These are phyloP conservation scores for Hyles euphorbiae DNA, from an alignment of 1,140 invertebrate genomes.

Conservation along the genomic window DNA sequence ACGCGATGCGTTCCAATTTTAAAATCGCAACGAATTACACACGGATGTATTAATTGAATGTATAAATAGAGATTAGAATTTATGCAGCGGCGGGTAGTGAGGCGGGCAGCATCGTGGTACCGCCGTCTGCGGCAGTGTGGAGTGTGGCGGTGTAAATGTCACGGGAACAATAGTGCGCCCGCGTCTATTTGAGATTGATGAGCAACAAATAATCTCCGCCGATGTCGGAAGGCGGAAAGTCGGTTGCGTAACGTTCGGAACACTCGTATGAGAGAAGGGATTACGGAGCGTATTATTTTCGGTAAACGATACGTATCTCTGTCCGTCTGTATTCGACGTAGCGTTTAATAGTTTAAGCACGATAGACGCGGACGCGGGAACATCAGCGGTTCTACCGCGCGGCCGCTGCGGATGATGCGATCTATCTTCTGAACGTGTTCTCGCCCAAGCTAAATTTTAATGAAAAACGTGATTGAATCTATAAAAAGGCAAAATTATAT, in stretches of 20 bases:
- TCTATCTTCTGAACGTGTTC: constrained; percentile 20
- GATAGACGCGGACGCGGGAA: constrained; percentile 36
- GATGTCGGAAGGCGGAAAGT: constrained; percentile 51
- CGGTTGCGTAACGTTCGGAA: constrained; percentile 49
- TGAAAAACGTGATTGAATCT: constrained; percentile 49
- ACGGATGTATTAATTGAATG: constrained; percentile 36
- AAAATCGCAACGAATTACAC: constrained; percentile 27
- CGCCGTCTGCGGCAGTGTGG: no score
- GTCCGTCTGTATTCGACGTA: constrained; percentile 49
- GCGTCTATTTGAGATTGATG: constrained; percentile 69
- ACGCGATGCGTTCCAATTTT: constrained; percentile 23
- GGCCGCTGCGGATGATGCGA: constrained; percentile 25
- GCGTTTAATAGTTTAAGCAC: constrained; percentile 58
- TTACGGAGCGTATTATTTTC: constrained; percentile 64
- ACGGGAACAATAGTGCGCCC: constrained; percentile 64
- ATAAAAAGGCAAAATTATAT: constrained; percentile 42
- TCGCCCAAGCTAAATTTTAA: constrained; percentile 30
- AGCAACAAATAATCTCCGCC: constrained; percentile 58
- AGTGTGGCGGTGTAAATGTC: constrained; percentile 56
- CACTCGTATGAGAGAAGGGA: constrained; percentile 52
- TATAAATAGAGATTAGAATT: constrained; percentile 54
- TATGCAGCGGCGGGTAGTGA: constrained; percentile 56
- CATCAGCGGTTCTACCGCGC: constrained; percentile 52
- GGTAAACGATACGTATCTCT: constrained; percentile 66
- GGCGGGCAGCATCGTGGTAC: constrained; percentile 10